Conservation (phyloP, 2,797 vertebrate species). For the Acanthurus tractus region DNA sequence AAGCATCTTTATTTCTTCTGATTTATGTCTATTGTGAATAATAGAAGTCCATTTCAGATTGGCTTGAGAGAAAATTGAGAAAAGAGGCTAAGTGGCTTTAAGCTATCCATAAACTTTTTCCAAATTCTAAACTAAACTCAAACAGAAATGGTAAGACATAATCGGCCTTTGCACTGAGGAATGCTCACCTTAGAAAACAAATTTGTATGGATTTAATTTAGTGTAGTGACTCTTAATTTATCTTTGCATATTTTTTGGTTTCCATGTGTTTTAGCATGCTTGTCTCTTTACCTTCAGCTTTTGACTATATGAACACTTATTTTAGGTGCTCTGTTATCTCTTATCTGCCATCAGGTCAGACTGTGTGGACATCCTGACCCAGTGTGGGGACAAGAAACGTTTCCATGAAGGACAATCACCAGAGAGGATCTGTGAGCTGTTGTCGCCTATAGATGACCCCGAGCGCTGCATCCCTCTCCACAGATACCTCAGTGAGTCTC, state of each 20-base stretch:
- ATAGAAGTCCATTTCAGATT: no score
- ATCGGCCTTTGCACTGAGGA: no score
- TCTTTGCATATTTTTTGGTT: not conserved
- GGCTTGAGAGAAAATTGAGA: no score
- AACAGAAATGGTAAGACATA: no score
- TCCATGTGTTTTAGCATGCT: not conserved
- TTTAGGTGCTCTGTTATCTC: not conserved
- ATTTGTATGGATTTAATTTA: not conserved
- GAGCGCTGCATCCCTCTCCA: slow-evolving; percentile 95
- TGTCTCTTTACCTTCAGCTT: not conserved
- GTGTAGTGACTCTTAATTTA: slow-evolving; percentile 4
- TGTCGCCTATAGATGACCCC: slow-evolving; percentile 93
- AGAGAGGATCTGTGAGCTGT: slow-evolving; percentile 95
- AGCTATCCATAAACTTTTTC: no score
- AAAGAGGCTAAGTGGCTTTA: no score
- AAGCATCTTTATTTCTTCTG: no score
- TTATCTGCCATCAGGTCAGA: slow-evolving; percentile 89
- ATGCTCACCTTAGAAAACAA: not conserved
- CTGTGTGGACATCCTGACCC: slow-evolving; percentile 96
- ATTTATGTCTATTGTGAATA: no score
- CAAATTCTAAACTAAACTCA: no score
- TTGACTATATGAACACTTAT: not conserved
- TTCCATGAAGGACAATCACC: slow-evolving; percentile 94
- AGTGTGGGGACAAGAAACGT: slow-evolving; percentile 94
- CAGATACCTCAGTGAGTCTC: slow-evolving; percentile 93